Conservation (phyloP, 2,113 vertebrate genomes). For the Budorcas taxicolor region DNA sequence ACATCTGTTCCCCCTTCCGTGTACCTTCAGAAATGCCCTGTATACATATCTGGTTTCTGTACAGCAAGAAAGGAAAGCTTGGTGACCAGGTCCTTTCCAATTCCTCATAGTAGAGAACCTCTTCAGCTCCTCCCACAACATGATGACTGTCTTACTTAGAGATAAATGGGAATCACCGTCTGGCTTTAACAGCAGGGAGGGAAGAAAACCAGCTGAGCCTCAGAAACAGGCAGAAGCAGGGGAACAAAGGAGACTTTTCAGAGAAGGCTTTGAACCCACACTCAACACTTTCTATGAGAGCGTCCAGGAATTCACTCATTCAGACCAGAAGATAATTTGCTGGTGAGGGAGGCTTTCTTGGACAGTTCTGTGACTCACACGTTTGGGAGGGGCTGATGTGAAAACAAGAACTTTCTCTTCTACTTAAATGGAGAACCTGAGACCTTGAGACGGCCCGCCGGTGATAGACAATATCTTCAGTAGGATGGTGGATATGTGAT, state of each 20-base stretch:
- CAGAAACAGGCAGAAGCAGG: conserved; percentile 53
- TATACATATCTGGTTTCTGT: conserved; percentile 72
- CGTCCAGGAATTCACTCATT: conserved; percentile 52
- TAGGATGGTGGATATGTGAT: conserved; percentile 33
- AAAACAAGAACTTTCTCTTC: conserved; percentile 73
- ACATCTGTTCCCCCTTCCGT: conserved; percentile 71
- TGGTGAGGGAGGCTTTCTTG: conserved; percentile 70
- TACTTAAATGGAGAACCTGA: conserved; percentile 72
- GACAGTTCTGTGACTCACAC: conserved; percentile 62
- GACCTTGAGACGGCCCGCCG: conserved; percentile 61
- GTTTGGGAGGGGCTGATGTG: conserved; percentile 62
- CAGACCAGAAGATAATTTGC: conserved; percentile 71
- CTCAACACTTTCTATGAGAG: conserved; percentile 52
- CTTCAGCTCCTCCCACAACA: not conserved
- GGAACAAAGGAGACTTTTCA: conserved; percentile 59
- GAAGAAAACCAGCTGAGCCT: conserved; percentile 60
- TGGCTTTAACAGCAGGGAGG: conserved; percentile 37
- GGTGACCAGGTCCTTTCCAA: conserved; percentile 46
- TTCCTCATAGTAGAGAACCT: not conserved
- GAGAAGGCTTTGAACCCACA: conserved; percentile 57
- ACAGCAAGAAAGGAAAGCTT: conserved; percentile 70
- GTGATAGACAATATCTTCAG: conserved; percentile 77
- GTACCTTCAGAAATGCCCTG: conserved; percentile 75
- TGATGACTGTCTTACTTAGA: conserved; percentile 54
- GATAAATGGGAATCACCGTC: conserved; percentile 39